A percentile compares a stretch with the other conserved stretches of the same genome.
Conservation (phyloP, 2,797 vertebrate species). For the Phrynocephalus forsythii region DNA sequence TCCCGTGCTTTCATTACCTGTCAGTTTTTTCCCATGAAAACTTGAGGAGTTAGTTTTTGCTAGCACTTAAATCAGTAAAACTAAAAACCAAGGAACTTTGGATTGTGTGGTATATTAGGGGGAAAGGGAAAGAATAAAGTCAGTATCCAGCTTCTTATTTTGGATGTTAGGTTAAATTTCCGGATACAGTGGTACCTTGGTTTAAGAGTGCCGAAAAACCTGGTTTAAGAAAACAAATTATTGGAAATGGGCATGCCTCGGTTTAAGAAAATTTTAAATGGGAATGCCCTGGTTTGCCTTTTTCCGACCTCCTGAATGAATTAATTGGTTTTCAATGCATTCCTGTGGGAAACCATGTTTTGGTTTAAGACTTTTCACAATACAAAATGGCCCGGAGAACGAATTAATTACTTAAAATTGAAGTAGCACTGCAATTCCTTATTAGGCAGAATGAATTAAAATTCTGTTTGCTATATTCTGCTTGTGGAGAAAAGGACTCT, state of each 20-base stretch:
- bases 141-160: neutral
- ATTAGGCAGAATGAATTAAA: neutral
- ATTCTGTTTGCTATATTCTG: neutral
- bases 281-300: too few species aligned
- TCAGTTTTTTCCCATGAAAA: constrained; percentile 24
- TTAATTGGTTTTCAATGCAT: too few species aligned
- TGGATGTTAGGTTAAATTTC: neutral
- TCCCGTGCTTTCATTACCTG: constrained; percentile 29
- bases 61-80: constrained; percentile 3
- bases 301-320: too few species aligned
- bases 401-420: too few species aligned
- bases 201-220: too few species aligned
- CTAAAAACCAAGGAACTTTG: neutral
- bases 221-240: too few species aligned
- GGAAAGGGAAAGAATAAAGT: neutral
- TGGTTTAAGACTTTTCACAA: too few species aligned
- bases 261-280: too few species aligned
- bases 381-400: too few species aligned
- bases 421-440: neutral
- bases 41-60: constrained; percentile 9
- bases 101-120: neutral
- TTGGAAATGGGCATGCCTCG: too few species aligned
- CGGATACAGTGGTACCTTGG: too few species aligned
- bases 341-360: too few species aligned
- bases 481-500: neutral